phyloP scores from a whole-genome alignment of 2,888 invertebrate genomes.

The Gastrophysa polygoni region DNA sequence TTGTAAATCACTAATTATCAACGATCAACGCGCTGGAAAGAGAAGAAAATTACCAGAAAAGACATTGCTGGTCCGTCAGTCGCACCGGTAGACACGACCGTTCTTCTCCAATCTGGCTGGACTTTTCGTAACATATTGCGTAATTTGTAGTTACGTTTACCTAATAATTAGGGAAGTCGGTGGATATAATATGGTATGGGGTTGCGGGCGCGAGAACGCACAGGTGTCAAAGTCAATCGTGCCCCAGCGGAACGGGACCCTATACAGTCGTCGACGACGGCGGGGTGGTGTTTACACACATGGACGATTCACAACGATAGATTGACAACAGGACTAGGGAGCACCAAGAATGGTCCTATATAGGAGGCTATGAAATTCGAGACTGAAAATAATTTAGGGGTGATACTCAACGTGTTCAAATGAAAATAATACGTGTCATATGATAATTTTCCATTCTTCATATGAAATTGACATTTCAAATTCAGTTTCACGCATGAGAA shows the following conservation, averaged over 20 bases:
- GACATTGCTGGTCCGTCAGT: background rate
- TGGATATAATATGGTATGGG: constrained; percentile 15
- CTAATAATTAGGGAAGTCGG: constrained; percentile 37
- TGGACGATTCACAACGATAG: constrained; percentile 17
- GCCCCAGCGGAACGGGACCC: constrained; percentile 28
- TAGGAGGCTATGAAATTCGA: background rate
- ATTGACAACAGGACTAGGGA: too few relatives aligned
- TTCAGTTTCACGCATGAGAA: too few relatives aligned
- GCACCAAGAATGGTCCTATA: too few relatives aligned
- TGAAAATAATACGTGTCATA: too few relatives aligned
- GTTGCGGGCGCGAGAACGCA: constrained; percentile 37
- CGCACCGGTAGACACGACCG: background rate
- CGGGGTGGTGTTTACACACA: constrained; percentile 17
- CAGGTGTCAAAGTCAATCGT: constrained; percentile 43
- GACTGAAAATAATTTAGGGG: background rate
- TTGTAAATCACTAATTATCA: too few relatives aligned
- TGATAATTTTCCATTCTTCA: too few relatives aligned
- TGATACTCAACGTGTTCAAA: too few relatives aligned
- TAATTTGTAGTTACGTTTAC: constrained; percentile 48
- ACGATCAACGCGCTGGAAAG: too few relatives aligned
- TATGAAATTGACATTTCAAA: too few relatives aligned
- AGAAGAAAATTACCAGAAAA: too few relatives aligned
- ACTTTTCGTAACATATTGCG: constrained; percentile 47
- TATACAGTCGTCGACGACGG: too few relatives aligned
- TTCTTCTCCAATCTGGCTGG: constrained; percentile 5